Percentiles rank a stretch among this genome's conserved stretches.
These are phyloP conservation scores for Antigone vipio DNA, from an alignment of 2,113 vertebrate species.

Conservation along the genomic window DNA sequence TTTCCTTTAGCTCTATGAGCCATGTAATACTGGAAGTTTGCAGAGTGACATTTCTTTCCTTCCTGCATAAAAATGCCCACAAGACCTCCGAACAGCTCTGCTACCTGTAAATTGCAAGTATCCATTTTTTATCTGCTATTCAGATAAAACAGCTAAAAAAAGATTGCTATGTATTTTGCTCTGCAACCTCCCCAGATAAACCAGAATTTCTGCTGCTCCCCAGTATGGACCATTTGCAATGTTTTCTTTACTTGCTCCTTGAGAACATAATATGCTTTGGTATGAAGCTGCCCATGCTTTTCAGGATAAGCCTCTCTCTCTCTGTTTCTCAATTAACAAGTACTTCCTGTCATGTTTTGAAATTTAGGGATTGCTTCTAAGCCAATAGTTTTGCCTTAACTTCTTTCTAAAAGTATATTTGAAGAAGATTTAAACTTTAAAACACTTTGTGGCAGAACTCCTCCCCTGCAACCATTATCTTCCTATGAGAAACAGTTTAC, in stretches of 20 bases:
- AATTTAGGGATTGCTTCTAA: background rate
- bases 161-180: background rate
- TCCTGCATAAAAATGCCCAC: background rate
- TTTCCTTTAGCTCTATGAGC: constrained; percentile 11
- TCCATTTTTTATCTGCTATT: background rate
- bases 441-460: background rate
- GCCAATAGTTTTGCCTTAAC: background rate
- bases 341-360: background rate
- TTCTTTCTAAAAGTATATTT: background rate
- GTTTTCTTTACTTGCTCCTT: background rate
- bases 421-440: background rate
- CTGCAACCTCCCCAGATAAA: background rate
- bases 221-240: background rate
- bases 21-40: background rate
- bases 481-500: background rate
- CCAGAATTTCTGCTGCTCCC: background rate
- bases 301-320: background rate
- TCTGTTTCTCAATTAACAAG: background rate
- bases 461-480: background rate
- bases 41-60: background rate
- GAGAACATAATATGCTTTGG: background rate
- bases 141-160: background rate
- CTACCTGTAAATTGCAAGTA: background rate
- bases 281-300: background rate
- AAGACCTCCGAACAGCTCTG: background rate